phyloP scores from a whole-genome alignment of 2,888 invertebrate genomes.

The Pollenia griseotomentosa region DNA sequence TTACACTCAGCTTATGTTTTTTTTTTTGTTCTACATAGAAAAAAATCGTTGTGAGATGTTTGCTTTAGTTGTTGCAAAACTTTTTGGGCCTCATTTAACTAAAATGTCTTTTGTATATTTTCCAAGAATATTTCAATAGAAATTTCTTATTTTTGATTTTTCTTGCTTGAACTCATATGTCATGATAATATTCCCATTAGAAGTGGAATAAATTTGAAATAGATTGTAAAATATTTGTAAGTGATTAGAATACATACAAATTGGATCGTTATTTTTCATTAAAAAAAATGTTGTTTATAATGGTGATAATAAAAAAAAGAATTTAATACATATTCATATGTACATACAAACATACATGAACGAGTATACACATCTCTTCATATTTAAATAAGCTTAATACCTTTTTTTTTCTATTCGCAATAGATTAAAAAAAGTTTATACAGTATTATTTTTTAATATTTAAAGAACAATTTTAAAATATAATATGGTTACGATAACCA shows the following conservation, averaged over 20 bases:
- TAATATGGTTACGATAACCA: too few relatives aligned
- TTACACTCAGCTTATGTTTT: background rate
- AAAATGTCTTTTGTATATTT: conserved; percentile 23
- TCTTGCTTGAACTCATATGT: conserved; percentile 21
- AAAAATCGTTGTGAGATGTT: background rate
- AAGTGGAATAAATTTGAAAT: conserved; percentile 22
- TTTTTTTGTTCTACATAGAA: background rate
- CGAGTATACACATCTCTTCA: too few relatives aligned
- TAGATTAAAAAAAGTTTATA: too few relatives aligned
- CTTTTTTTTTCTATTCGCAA: too few relatives aligned
- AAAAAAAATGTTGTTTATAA: background rate
- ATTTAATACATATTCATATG: too few relatives aligned
- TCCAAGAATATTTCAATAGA: conserved; percentile 1
- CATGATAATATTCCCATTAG: conserved; percentile 60
- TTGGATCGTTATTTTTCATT: conserved; percentile 29
- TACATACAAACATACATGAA: too few relatives aligned
- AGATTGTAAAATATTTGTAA: conserved; percentile 41
- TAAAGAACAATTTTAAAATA: too few relatives aligned
- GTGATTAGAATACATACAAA: conserved; percentile 29
- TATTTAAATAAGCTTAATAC: too few relatives aligned
- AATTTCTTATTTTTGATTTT: background rate
- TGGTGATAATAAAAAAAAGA: too few relatives aligned
- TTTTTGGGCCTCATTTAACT: conserved; percentile 45
- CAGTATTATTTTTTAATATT: too few relatives aligned
- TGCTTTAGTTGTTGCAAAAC: background rate